Base-by-base conservation (phyloP, 2,888 invertebrate species). In the Laspeyria flexula region DNA sequence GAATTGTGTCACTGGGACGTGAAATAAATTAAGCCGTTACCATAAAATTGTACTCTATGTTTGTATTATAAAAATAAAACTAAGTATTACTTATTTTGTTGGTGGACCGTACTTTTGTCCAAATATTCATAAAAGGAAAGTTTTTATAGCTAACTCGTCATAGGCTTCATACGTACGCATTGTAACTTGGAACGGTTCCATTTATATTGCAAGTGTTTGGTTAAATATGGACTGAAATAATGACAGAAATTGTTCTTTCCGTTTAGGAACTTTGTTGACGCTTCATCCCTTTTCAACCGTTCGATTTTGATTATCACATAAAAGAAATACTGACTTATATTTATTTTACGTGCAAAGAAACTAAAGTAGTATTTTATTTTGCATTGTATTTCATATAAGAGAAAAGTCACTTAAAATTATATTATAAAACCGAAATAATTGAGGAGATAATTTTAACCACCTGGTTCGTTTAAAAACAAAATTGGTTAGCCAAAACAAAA, bases 11-110 rank as follows among this genome's bases (percentile, higher is more conserved):
- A 62, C 43, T 51, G 42, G 57, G 7, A 55, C 48, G 41, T 41
- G 49, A 65, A 58, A 69, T 62, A 57, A 55, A 59, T 62, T 53
- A 57, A 51, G 50, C 41, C 42, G 29, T 12, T 41, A 47, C 39
- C 43, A 54, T 60, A 50, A 51, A 65, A 57, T 16, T 11, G 11
- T 35, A 42, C 46, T 43, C 40, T 43, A 51, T 51, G 43, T 27
- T 38, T 54, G 45, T 45, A 43, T 13, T 40, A 45, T 27, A n/a
- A 27, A 27, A 27, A 30, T 30, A 54, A 54, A n/a, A 38, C 41
- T 29, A 34, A 50, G 54, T 61, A 58, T 54, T 42, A 49, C 49
- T 48, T 30, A 33, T 33, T 62, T 53, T 57, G 48, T 60, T 53
- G 6, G 57, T 37, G 3, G 40, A 42, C 44, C 25, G 4, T 25